Evolutionary conservation across 1,140 invertebrate genomes (phyloP), one percentile per base, ranked within the genome.

Genomic region (Oryzaephilus surinamensis): DNA sequence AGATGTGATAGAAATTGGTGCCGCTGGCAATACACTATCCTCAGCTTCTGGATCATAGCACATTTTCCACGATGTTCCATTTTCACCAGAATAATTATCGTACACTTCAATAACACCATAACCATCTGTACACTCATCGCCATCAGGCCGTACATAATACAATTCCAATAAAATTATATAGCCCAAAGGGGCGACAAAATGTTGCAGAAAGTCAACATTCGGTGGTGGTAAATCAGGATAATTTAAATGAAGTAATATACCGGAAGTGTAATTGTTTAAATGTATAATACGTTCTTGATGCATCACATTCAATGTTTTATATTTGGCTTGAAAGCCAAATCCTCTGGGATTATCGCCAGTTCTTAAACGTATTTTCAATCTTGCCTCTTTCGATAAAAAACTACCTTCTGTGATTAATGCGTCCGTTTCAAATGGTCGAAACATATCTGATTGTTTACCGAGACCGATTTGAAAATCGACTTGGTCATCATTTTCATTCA

Each of bases 71-170:
- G 64, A 60, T 0, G 76, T 77, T 8, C 77, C 77, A 57, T 79
- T 79, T 32, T 62, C 61, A 41, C 77, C 76, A 0, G 73, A 72
- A 54, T 80, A 80, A 38, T 70, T 76, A 56, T 81, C 78, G 38
- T 63, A 67, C 8, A 76, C 67, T 61, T 76, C 71, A n/a, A 77
- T 63, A 38, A 65, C 55, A 0, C 67, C 65, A 13, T 54, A 56
- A 1, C 57, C 59, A 1, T 65, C 57, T 32, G 59, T 64, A 11
- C 65, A 65, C 7, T 55, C 36, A 7, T 54, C 47, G 16, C 63
- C 54, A 15, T 55, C 62, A 5, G 69, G 58, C 18, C 61, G 57
- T 4, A 69, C 60, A 20, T 60, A 50, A 42, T 67, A 58, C 11
- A 73, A 45, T 46, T 69, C 65, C 6, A 77, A 43, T 14, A 68